phyloP scores from a whole-genome alignment of 2,888 invertebrate genomes.

The Mimas tiliae region DNA sequence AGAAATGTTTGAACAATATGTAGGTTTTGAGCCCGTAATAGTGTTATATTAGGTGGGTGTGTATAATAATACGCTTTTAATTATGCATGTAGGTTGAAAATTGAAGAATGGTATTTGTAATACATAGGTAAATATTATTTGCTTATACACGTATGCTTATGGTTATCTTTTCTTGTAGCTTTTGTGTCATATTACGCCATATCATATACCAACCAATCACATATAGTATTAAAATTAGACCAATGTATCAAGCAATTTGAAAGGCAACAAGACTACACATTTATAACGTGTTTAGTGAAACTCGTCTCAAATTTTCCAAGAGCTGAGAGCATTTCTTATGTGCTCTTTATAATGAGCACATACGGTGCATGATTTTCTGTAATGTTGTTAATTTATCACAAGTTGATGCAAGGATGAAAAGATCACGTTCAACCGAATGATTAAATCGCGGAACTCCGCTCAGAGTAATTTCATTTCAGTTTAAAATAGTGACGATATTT shows the following conservation, averaged over 20 bases:
- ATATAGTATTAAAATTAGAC: background rate
- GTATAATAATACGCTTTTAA: constrained; percentile 18
- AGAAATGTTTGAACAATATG: constrained; percentile 58
- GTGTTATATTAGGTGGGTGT: constrained; percentile 36
- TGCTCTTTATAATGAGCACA: constrained; percentile 25
- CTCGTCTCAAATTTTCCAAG: background rate
- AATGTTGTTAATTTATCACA: constrained; percentile 60
- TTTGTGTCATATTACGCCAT: no score
- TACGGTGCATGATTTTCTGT: constrained; percentile 48
- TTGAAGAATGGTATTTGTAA: background rate
- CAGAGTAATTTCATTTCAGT: constrained; percentile 56
- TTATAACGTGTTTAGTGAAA: background rate
- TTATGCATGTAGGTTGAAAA: constrained; percentile 15
- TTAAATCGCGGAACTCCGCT: constrained; percentile 49
- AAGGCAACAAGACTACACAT: background rate
- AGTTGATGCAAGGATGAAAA: constrained; percentile 59
- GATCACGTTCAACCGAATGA: constrained; percentile 55
- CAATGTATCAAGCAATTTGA: background rate
- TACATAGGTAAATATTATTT: no score
- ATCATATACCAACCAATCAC: no score
- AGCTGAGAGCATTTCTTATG: constrained; percentile 33
- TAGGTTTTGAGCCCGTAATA: constrained; percentile 43
- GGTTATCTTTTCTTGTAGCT: no score
- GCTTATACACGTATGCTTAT: no score
- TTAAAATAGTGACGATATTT: constrained; percentile 48